A percentile compares a stretch with the other conserved stretches of the same genome.
These are phyloP conservation scores for Saccopteryx bilineata DNA, from an alignment of 2,113 vertebrate genomes.

Conservation along the genomic window DNA sequence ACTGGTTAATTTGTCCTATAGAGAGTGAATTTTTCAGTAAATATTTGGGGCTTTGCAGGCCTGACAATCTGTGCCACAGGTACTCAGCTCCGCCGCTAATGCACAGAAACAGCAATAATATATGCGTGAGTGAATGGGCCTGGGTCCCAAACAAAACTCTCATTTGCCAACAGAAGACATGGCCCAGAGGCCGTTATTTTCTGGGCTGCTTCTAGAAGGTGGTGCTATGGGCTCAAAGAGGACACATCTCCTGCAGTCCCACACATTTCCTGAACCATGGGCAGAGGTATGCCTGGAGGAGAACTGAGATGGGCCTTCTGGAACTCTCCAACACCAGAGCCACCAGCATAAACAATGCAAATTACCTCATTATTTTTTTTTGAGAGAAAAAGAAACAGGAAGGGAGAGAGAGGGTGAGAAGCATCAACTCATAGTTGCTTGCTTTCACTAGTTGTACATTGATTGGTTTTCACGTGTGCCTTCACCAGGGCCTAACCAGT, in stretches of 20 bases:
- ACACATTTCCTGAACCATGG: background rate
- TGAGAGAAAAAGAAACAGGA: no score
- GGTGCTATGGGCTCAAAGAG: no score
- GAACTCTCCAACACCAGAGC: background rate
- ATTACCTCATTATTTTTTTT: background rate
- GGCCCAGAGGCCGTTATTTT: background rate
- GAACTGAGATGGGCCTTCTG: background rate
- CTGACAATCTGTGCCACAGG: background rate
- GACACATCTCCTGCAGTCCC: background rate
- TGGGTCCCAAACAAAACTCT: background rate
- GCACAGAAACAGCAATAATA: background rate
- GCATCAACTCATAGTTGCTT: no score
- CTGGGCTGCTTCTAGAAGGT: background rate
- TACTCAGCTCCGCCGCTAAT: background rate
- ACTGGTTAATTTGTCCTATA: background rate
- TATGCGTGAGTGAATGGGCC: background rate
- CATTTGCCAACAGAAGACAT: background rate
- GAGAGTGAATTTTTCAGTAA: background rate
- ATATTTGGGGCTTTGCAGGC: background rate
- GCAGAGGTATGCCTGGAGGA: background rate
- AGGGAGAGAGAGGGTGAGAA: no score
- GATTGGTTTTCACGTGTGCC: no score
- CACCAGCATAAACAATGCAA: background rate
- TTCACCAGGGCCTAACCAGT: no score
- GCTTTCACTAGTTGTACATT: no score